phyloP scores from a whole-genome alignment of 1,140 invertebrate genomes.

The Drosophila rhopaloa region DNA sequence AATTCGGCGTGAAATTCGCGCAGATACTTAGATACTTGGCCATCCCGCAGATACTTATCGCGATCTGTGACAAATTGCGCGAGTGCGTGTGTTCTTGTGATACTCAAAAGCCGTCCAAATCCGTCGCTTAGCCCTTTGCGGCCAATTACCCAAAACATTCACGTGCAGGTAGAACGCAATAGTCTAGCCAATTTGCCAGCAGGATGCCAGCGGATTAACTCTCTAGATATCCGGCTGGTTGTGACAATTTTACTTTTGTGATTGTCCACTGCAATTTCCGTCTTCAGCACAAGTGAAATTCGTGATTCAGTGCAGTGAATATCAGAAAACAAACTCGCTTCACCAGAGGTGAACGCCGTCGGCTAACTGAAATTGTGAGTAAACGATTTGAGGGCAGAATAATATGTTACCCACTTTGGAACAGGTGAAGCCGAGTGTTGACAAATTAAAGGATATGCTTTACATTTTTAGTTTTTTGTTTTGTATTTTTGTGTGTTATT shows the following conservation, averaged over 20 bases:
- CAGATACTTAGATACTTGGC: conserved; percentile 38
- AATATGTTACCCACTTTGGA: not conserved
- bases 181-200: conserved; percentile 23
- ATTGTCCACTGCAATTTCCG: conserved; percentile 31
- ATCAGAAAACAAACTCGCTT: conserved; percentile 16
- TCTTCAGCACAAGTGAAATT: conserved; percentile 25
- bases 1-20: conserved; percentile 66
- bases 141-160: conserved; percentile 49
- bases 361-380: conserved; percentile 53
- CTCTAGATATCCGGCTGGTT: conserved; percentile 29
- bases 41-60: conserved; percentile 44
- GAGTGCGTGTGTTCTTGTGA: conserved; percentile 37
- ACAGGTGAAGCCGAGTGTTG: not conserved
- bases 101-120: conserved; percentile 38
- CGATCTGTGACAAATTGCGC: conserved; percentile 43
- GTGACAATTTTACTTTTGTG: conserved; percentile 17
- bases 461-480: conserved; percentile 1
- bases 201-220: conserved; percentile 64
- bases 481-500: conserved; percentile 32
- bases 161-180: conserved; percentile 9
- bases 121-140: conserved; percentile 33
- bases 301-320: conserved; percentile 40
- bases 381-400: conserved; percentile 4
- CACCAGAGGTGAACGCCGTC: conserved; percentile 37
- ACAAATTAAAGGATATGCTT: not conserved